Conservation (phyloP, 2,113 vertebrate species). For the Sterrhoptilus dennistouni region DNA sequence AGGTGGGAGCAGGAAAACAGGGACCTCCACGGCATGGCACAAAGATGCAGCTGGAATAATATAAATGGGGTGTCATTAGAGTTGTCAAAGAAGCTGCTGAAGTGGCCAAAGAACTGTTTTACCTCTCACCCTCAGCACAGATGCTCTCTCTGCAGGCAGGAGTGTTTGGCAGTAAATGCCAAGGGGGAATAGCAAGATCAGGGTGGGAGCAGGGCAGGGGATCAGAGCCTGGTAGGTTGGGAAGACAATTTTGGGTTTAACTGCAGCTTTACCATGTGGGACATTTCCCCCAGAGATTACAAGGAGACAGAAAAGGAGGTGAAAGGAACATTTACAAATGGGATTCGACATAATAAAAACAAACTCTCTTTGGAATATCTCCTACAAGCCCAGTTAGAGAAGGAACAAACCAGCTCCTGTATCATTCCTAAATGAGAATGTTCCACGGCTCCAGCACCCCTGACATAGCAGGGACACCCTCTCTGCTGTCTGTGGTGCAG, state of each 20-base stretch:
- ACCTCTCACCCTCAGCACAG: fast-evolving
- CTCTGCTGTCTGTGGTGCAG: not conserved
- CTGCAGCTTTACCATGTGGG: fast-evolving
- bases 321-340: not conserved
- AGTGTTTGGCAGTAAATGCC: not conserved
- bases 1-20: not conserved
- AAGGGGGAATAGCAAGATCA: fast-evolving
- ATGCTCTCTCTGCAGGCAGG: not conserved
- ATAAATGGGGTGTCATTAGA: not conserved
- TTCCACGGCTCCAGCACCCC: not conserved
- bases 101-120: not conserved
- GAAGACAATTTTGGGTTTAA: not conserved
- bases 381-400: not conserved
- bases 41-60: not conserved
- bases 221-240: not conserved
- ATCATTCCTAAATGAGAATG: not conserved
- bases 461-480: fast-evolving
- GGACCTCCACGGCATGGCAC: not conserved
- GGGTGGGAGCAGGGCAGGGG: not conserved
- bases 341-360: not conserved
- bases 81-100: not conserved
- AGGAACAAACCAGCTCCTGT: not conserved
- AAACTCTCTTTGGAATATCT: not conserved
- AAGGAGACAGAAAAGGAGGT: not conserved
- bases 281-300: not conserved